A percentile compares a stretch with the other conserved stretches of the same genome.
Evolutionary conservation across 2,113 vertebrate genomes (phyloP).

Genomic region (Mixornis gularis): DNA sequence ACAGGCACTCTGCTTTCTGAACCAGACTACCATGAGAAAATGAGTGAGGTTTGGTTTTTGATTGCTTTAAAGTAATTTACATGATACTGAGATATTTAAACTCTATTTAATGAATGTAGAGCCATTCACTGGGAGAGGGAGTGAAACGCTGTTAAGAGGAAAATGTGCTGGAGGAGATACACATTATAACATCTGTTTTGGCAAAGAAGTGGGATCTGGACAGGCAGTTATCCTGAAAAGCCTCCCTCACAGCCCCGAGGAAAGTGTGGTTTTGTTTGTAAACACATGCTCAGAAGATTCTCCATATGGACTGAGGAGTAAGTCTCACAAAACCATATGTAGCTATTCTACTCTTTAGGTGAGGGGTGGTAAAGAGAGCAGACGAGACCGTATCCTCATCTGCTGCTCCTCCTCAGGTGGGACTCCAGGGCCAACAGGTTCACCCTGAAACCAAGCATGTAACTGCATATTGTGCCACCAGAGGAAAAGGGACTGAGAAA

Average conservation of each 20-base stretch:
- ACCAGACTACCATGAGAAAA: background rate
- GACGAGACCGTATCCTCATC: background rate
- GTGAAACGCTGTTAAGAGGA: background rate
- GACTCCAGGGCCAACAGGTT: background rate
- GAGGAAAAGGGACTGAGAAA: background rate
- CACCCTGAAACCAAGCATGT: fast-evolving
- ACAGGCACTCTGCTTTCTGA: background rate
- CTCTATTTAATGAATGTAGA: background rate
- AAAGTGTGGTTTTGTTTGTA: background rate
- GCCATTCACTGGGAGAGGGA: background rate
- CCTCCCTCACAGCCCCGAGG: background rate
- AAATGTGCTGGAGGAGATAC: background rate
- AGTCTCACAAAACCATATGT: background rate
- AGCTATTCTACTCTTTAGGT: background rate
- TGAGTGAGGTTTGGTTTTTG: background rate
- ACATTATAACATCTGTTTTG: background rate
- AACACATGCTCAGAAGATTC: background rate
- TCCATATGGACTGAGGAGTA: background rate
- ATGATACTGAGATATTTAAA: background rate
- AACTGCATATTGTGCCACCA: background rate
- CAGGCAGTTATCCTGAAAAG: background rate
- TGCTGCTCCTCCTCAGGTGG: background rate
- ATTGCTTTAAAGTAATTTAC: background rate
- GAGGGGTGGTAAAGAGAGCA: background rate
- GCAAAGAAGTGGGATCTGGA: background rate